Percentiles rank a stretch among this genome's conserved stretches.
Conservation (phyloP, 2,113 vertebrate species). For the Petroica traversi region DNA sequence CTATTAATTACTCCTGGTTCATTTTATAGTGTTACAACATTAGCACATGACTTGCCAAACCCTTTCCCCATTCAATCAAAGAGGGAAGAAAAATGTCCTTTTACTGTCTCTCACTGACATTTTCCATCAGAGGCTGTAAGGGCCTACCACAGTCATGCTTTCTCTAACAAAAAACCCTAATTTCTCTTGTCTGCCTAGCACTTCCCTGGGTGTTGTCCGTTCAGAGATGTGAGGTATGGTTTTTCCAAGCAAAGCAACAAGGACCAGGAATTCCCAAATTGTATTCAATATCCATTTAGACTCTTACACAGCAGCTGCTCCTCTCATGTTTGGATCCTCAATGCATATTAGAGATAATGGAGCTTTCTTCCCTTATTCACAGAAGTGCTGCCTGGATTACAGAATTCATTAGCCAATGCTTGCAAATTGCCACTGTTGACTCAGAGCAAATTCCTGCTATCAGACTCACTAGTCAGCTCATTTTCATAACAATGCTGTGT, state of each 20-base stretch:
- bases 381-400: slow-evolving; percentile 41
- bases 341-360: slow-evolving; percentile 28
- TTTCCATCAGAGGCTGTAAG: neutral
- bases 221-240: neutral
- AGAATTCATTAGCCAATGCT: slow-evolving; percentile 58
- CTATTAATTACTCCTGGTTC: neutral
- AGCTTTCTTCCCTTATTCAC: slow-evolving; percentile 40
- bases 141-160: neutral
- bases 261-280: slow-evolving; percentile 31
- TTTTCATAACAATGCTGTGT: slow-evolving; percentile 58
- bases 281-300: neutral
- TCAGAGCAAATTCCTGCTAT: slow-evolving; percentile 64
- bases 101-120: neutral
- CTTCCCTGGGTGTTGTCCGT: neutral
- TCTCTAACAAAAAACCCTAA: neutral
- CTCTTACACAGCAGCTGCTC: slow-evolving; percentile 9
- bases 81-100: neutral
- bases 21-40: neutral
- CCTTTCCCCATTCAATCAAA: neutral
- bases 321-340: neutral
- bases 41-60: neutral
- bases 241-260: neutral
- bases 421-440: slow-evolving; percentile 54
- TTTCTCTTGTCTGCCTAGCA: neutral
- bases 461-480: slow-evolving; percentile 59